Conservation (phyloP, 2,113 vertebrate species). For the Daubentonia madagascariensis region DNA sequence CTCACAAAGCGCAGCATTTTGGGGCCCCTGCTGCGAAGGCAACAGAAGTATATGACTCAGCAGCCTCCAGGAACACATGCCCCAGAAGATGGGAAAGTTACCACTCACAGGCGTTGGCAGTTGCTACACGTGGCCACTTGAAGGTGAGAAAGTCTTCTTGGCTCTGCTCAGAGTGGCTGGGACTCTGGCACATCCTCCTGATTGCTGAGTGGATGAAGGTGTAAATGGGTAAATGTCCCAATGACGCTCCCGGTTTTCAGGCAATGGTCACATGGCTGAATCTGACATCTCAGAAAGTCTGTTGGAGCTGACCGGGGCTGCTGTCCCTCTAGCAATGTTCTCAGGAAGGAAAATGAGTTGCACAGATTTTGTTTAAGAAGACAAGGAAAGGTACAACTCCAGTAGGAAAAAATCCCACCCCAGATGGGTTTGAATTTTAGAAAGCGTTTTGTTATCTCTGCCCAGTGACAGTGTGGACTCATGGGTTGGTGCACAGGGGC, state of each 20-base stretch:
- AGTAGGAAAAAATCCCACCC: background rate
- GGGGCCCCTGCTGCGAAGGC: background rate
- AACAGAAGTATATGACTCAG: rapidly evolving
- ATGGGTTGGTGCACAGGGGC: background rate
- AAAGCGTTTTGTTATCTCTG: background rate
- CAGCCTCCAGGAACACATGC: background rate
- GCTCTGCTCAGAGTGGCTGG: background rate
- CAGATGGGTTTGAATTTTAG: background rate
- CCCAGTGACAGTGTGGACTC: background rate
- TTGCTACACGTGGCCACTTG: background rate
- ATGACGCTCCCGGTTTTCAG: background rate
- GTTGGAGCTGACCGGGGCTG: background rate
- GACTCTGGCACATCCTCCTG: background rate
- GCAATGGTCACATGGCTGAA: background rate
- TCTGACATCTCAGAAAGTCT: background rate
- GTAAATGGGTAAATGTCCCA: background rate
- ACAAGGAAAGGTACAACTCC: background rate
- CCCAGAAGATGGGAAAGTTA: background rate
- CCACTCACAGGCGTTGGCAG: background rate
- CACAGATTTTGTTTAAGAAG: background rate
- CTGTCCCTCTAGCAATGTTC: background rate
- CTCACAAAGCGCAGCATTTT: background rate
- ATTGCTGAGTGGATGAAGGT: background rate
- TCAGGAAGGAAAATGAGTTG: background rate
- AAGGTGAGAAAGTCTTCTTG: background rate